Evolutionary conservation across 2,113 vertebrate species (phyloP).

Genomic region (Speoplatyrhinus poulsoni): DNA sequence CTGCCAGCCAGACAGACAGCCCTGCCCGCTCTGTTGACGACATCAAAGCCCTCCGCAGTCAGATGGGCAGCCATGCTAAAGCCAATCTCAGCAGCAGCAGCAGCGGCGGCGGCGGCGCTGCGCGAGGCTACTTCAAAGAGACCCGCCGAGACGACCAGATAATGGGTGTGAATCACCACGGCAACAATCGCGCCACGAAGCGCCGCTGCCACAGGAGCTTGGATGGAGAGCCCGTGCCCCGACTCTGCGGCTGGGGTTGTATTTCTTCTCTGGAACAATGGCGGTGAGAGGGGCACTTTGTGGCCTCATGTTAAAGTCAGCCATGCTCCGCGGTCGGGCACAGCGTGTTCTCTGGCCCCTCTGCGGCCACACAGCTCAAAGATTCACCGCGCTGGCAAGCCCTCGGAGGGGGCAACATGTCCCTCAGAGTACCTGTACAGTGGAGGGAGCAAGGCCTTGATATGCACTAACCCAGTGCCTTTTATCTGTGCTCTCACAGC

Average conservation of each 20-base stretch:
- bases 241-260: slow-evolving; percentile 25
- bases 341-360: slow-evolving; percentile 64
- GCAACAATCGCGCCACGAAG: slow-evolving; percentile 27
- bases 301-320: slow-evolving; percentile 37
- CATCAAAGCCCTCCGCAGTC: slow-evolving; percentile 68
- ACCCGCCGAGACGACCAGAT: slow-evolving; percentile 63
- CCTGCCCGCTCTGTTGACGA: slow-evolving; percentile 64
- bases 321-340: background rate
- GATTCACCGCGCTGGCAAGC: slow-evolving; percentile 70
- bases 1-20: slow-evolving; percentile 29
- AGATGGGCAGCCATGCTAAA: slow-evolving; percentile 64
- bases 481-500: slow-evolving; percentile 39
- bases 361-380: slow-evolving; percentile 72
- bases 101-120: slow-evolving; percentile 31
- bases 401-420: slow-evolving; percentile 72
- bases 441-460: slow-evolving; percentile 47
- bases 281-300: slow-evolving; percentile 41
- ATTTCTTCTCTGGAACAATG: slow-evolving; percentile 35
- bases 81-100: slow-evolving; percentile 58
- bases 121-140: slow-evolving; percentile 69
- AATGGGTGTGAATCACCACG: slow-evolving; percentile 45
- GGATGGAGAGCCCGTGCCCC: slow-evolving; percentile 10
- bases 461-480: slow-evolving; percentile 44
- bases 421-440: slow-evolving; percentile 68
- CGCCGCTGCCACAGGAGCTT: slow-evolving; percentile 21